Evolutionary conservation across 1,140 invertebrate species (phyloP).

Genomic region (Venturia canescens): DNA sequence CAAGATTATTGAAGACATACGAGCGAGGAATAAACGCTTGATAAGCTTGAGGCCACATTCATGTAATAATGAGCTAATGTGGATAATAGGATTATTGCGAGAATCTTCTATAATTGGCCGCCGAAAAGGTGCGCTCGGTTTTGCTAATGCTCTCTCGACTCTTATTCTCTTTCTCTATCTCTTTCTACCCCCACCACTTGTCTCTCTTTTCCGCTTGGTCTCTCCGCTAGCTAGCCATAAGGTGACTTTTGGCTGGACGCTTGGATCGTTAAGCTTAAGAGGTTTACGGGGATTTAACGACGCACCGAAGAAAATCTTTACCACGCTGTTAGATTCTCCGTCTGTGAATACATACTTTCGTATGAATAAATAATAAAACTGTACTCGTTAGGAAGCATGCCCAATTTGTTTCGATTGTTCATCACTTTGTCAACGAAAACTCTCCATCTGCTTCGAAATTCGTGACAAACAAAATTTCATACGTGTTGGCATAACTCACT

Average conservation of each 20-base stretch:
- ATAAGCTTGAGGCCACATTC: conserved; percentile 54
- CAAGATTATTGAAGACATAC: conserved; percentile 23
- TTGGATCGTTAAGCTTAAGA: conserved; percentile 53
- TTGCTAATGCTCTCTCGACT: conserved; percentile 53
- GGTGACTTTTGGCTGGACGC: conserved; percentile 44
- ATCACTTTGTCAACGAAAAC: not conserved
- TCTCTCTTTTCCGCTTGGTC: not conserved
- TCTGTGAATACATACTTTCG: not conserved
- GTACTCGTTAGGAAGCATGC: too few relatives aligned
- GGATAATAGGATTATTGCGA: conserved; percentile 60
- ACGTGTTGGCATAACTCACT: not conserved
- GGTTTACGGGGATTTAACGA: conserved; percentile 53
- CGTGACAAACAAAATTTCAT: conserved; percentile 11
- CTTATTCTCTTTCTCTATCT: conserved; percentile 14
- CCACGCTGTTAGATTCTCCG: not conserved
- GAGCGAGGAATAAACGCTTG: conserved; percentile 46
- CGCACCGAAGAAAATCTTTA: conserved; percentile 39
- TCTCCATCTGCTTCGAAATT: not conserved
- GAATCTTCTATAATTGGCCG: conserved; percentile 61
- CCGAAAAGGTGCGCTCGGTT: conserved; percentile 58
- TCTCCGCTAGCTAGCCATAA: conserved; percentile 41
- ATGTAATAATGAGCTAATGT: conserved; percentile 62
- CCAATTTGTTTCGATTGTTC: not conserved
- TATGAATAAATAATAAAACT: too few relatives aligned
- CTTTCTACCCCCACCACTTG: not conserved